Evolutionary conservation across 2,888 invertebrate genomes (phyloP), one percentile per base, ranked within the genome.

Genomic region (Conomelus anceps): DNA sequence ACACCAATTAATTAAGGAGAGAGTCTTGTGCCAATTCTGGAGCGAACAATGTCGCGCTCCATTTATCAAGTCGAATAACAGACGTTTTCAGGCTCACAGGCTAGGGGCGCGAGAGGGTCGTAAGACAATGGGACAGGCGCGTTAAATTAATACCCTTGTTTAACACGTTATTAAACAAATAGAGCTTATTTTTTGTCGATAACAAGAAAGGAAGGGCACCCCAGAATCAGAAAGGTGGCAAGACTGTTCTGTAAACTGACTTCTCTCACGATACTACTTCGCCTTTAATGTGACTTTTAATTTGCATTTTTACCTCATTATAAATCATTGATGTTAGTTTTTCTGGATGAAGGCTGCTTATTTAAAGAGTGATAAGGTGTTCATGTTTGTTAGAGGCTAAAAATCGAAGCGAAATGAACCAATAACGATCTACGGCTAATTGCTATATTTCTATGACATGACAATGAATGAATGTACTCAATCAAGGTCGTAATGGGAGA

Each of bases 111-210:
- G 34, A 34, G 34, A 34, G 34, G 34, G 34, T 34, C 17, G 34
- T 34, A 9, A 34, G 34, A 34, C 34, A 34, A 34, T 34, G 34
- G 34, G 34, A 26, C 34, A 34, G 34, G 34, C 34, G 34, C 34
- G 34, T 86, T 86, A 86, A 86, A 86, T 86, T 86, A 86, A 86
- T 86, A 86, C 86, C 86, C 86, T 86, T 86, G 86, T 86, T 86
- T 86, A 86, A 86, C 86, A 63, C 63, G 63, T 63, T 63, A 63
- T 63, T 63, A 63, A 63, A 63, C 63, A 63, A 63, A 63, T 63
- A 63, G 63, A 63, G n/a, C 63, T 63, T 63, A 63, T n/a, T 63
- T 63, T 63, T 63, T 63, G 63, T 63, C 63, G 63, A 63, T 63
- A 63, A 4, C 11, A 63, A 63, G 63, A 63, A n/a, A 63, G 63